A percentile compares a stretch with the other conserved stretches of the same genome.
These are phyloP conservation scores for Arbacia lixula DNA, from an alignment of 53 echinoderm and acorn worm species.

Conservation along the genomic window DNA sequence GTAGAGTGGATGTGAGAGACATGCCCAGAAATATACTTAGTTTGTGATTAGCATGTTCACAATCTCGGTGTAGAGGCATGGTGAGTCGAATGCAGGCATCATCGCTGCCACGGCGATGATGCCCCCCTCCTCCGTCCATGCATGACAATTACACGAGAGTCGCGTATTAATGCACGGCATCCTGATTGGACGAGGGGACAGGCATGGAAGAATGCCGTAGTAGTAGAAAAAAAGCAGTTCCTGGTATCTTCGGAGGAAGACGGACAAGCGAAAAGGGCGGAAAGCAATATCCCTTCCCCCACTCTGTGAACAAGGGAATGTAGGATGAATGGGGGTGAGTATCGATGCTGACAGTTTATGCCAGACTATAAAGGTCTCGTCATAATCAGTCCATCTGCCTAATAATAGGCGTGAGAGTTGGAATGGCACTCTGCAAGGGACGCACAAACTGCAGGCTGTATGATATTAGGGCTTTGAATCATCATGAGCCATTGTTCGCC, in stretches of 20 bases:
- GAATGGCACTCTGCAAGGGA: too few relatives aligned
- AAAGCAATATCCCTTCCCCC: constrained; percentile 32
- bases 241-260: not conserved
- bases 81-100: constrained; percentile 6
- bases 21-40: not conserved
- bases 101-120: too few relatives aligned
- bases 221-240: too few relatives aligned
- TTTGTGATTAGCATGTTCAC: constrained; percentile 16
- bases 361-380: constrained; percentile 34
- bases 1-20: too few relatives aligned
- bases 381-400: too few relatives aligned
- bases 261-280: constrained; percentile 13
- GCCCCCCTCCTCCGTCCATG: not conserved
- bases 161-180: constrained; percentile 17
- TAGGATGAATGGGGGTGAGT: not conserved
- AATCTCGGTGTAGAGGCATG: not conserved
- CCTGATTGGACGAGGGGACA: constrained; percentile 9
- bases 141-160: constrained; percentile 28
- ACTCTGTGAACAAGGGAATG: constrained; percentile 11
- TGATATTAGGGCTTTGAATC: too few relatives aligned
- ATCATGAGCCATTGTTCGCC: too few relatives aligned
- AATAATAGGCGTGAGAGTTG: too few relatives aligned
- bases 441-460: too few relatives aligned
- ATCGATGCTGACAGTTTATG: constrained; percentile 46
- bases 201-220: not conserved